These are phyloP conservation scores for Eilema griseolum DNA, from an alignment of 2,888 invertebrate genomes.

Conservation along the genomic window DNA sequence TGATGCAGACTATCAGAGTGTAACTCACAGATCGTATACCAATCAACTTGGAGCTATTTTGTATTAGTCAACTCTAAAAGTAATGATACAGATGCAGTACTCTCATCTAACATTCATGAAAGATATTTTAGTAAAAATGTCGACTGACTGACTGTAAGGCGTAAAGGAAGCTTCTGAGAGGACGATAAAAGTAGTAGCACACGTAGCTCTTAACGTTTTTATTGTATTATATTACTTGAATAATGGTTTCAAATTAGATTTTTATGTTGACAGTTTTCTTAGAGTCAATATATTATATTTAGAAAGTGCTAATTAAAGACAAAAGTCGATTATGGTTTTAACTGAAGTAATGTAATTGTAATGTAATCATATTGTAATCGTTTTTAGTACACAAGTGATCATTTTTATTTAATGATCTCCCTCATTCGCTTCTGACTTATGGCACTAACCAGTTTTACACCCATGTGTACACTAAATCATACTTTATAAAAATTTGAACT, in stretches of 20 bases:
- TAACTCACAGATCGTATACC: too few species aligned
- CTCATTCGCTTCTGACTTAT: constrained; percentile 3
- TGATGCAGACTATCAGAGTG: background rate
- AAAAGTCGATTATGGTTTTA: background rate
- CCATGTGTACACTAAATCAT: constrained; percentile 50
- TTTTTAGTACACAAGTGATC: background rate
- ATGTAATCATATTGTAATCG: background rate
- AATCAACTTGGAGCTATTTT: too few species aligned
- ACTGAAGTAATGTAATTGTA: background rate
- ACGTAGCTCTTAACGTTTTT: too few species aligned
- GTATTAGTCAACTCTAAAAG: too few species aligned
- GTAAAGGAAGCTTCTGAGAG: constrained; percentile 2
- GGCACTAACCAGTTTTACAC: constrained; percentile 22
- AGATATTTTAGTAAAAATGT: constrained; percentile 39
- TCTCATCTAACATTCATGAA: constrained; percentile 49
- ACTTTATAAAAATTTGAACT: constrained; percentile 55
- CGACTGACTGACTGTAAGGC: constrained; percentile 12
- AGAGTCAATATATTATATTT: too few species aligned
- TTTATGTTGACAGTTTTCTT: too few species aligned
- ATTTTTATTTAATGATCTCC: background rate
- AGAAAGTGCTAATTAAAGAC: background rate
- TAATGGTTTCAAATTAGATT: too few species aligned
- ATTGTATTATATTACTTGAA: too few species aligned
- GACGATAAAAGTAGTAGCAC: too few species aligned
- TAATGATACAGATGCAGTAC: constrained; percentile 14